Evolutionary conservation across 1,140 invertebrate genomes (phyloP).

Genomic region (Eurosta solidaginis): DNA sequence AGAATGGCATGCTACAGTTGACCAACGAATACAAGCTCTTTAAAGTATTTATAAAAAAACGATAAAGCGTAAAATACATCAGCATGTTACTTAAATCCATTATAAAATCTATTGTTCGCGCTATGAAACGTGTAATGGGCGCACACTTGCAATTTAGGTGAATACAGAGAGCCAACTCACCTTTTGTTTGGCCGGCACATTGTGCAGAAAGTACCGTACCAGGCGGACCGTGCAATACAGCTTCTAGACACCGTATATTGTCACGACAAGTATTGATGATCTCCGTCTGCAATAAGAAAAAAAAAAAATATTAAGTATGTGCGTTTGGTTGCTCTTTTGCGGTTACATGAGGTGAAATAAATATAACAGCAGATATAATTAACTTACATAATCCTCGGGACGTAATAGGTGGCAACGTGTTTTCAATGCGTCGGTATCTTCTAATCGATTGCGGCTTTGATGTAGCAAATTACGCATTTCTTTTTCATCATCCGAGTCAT

Average conservation of each 20-base stretch:
- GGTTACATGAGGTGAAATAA: too few relatives aligned
- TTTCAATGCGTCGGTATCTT: conserved; percentile 54
- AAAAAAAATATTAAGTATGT: too few relatives aligned
- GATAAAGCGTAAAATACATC: conserved; percentile 53
- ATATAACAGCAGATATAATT: too few relatives aligned
- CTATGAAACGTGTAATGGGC: conserved; percentile 56
- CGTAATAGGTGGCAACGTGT: conserved; percentile 56
- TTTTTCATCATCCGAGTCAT: conserved; percentile 55
- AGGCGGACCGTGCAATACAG: conserved; percentile 61
- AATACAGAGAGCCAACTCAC: conserved; percentile 48
- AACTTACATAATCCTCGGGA: conserved; percentile 59
- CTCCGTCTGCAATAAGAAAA: conserved; percentile 66
- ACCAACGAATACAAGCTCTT: conserved; percentile 50
- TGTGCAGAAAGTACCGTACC: conserved; percentile 52
- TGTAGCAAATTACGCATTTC: conserved; percentile 54
- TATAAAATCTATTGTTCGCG: conserved; percentile 53
- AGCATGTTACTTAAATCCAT: conserved; percentile 51
- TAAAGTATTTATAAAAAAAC: conserved; percentile 49
- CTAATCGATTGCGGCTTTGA: conserved; percentile 51
- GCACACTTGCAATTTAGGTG: conserved; percentile 54
- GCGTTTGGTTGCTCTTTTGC: too few relatives aligned
- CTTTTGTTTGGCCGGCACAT: conserved; percentile 55
- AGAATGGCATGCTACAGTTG: conserved; percentile 44
- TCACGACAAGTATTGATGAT: conserved; percentile 75
- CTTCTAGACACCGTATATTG: conserved; percentile 71